These are phyloP conservation scores for Globodera rostochiensis DNA, from an alignment of 1,140 invertebrate genomes.

Conservation along the genomic window DNA sequence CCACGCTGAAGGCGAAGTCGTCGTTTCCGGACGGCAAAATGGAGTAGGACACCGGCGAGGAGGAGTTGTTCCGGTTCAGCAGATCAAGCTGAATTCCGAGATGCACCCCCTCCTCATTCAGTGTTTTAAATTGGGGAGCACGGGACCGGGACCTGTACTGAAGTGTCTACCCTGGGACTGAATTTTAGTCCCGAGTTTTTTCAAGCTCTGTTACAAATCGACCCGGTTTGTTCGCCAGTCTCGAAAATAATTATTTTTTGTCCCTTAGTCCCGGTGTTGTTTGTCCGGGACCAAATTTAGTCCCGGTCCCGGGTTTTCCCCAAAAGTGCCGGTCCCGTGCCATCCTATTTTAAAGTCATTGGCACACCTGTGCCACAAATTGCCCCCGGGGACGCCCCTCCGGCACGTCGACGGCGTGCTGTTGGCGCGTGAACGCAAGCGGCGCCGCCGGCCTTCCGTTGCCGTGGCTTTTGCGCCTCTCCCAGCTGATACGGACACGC, in stretches of 20 bases:
- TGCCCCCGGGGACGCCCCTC: constrained; percentile 50
- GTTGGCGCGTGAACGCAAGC: constrained; percentile 35
- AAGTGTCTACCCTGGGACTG: too few species aligned
- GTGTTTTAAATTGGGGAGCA: background rate
- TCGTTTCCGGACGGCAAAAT: constrained; percentile 42
- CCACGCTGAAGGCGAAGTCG: constrained; percentile 47
- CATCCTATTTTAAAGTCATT: background rate
- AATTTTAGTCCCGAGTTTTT: too few species aligned
- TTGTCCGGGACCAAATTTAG: too few species aligned
- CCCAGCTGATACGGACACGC: constrained; percentile 43
- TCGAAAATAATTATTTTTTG: too few species aligned
- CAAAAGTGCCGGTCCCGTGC: background rate
- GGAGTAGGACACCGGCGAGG: constrained; percentile 13
- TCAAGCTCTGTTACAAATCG: too few species aligned
- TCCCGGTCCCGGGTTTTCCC: background rate
- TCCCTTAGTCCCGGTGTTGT: too few species aligned
- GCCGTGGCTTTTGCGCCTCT: constrained; percentile 25
- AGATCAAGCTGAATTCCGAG: background rate
- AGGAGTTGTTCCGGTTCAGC: background rate
- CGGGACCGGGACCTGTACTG: too few species aligned
- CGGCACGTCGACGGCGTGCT: constrained; percentile 35
- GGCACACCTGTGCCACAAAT: constrained; percentile 49
- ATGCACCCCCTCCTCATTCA: background rate
- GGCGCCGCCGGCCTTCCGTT: constrained; percentile 3
- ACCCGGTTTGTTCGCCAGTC: too few species aligned